Base-by-base conservation (phyloP, 1,140 invertebrate genomes). In the Stenopsyche tienmushanensis region DNA sequence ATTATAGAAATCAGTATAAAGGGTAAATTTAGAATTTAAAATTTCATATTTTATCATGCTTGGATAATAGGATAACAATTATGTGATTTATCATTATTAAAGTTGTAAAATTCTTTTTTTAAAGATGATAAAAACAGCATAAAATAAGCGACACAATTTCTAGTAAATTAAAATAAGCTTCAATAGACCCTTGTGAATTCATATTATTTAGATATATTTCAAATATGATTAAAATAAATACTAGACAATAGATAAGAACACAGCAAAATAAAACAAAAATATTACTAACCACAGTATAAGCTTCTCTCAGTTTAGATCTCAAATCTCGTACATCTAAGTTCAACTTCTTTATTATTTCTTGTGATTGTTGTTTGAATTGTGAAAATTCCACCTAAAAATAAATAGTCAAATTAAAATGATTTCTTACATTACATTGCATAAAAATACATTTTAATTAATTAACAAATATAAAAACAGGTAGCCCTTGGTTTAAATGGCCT, bases 251-350 rank as follows among this genome's bases (percentile, higher is more conserved):
- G 3, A 26, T 39, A 1, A 26, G 13, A 29, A 8, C 25, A 23
- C 2, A 26, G 18, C 2, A n/a, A 18, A 13, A 18, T 45, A 21
- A 10, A 8, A 13, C 26, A 23, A 29, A 13, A 23, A 39, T 39
- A 41, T 62, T 47, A 72, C 76, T 72, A 65, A 79, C 78, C 25
- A 72, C 73, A 15, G 67, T 78, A 26, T 79, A 73, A 1, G 75
- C 72, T 20, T 77, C 74, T 45, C 75, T 77, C 8, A 80, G 65
- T 39, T 73, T 74, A 13, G 70, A 71, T 25, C 74, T 72, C 0
- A 79, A 47, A 10, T 80, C 77, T 44, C 75, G 72, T 42, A 80
- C 73, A 39, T 78, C 75, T 25, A 76, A 73, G 53, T 76, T 77
- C 63, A 78, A 76, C 52, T 75, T 71, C 44, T 72, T 76, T 5